phyloP scores from a whole-genome alignment of 1,140 invertebrate species.

The Tetramorium alpestre region DNA sequence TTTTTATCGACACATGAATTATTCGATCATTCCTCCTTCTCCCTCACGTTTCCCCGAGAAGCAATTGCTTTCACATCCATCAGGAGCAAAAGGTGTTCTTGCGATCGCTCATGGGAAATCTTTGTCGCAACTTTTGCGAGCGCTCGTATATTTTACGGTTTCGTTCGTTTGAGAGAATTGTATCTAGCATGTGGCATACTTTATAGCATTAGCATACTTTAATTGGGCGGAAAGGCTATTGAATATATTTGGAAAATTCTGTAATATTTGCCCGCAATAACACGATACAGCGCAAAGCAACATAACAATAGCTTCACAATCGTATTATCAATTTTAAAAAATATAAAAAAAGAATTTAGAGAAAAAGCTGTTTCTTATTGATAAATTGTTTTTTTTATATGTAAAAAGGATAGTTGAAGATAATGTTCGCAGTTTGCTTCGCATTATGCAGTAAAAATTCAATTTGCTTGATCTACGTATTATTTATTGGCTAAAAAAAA shows the following conservation, averaged over 20 bases:
- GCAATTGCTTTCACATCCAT: not conserved
- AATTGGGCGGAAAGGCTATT: not conserved
- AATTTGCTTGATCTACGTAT: slow-evolving; percentile 45
- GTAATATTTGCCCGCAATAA: not conserved
- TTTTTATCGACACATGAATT: not conserved
- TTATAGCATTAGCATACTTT: not conserved
- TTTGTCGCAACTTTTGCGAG: not conserved
- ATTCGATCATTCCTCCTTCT: not conserved
- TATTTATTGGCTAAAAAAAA: slow-evolving; percentile 57
- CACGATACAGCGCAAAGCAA: not conserved
- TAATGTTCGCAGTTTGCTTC: not conserved
- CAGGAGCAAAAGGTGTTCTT: not conserved
- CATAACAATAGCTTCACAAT: not conserved
- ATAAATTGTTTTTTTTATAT: not conserved
- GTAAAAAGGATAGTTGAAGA: not conserved
- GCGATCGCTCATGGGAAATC: not conserved
- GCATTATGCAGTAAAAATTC: slow-evolving; percentile 44
- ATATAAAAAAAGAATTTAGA: not conserved
- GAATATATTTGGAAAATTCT: slow-evolving; percentile 2
- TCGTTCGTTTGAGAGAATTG: not conserved
- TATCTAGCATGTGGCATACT: too few relatives aligned
- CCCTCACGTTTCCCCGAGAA: not conserved
- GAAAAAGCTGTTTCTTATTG: not conserved
- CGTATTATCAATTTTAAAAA: not conserved
- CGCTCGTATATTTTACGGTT: not conserved